Base-by-base conservation (phyloP, 2,888 invertebrate genomes). In the Diplolepis rosae region DNA sequence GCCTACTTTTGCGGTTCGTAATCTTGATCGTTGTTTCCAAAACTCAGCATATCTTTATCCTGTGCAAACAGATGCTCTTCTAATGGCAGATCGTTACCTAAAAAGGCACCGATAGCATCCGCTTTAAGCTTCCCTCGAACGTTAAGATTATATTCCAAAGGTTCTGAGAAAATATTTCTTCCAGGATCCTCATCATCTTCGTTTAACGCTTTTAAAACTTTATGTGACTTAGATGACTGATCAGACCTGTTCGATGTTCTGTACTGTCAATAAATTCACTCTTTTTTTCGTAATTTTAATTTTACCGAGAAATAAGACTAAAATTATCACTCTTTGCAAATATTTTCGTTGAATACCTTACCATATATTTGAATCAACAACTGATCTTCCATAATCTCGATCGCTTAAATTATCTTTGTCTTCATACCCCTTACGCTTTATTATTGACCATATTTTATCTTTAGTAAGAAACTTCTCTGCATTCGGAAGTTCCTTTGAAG, bases 71-170 rank as follows among this genome's bases (percentile, higher is more conserved):
- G 61, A 35, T 35, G 35, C 35, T 61, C 39, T 66, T 22, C 72
- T 70, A 27, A 73, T 32, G 75, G 78, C 7, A 65, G 66, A 5
- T 69, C 32, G 9, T 74, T 67, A 9, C 71, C 50, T 0, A 79
- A 67, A 27, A 79, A 42, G 48, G 69, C 71, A 22, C 71, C 74
- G 13, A 74, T 66, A 18, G 52, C 27, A 2, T 66, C 61, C 1
- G 71, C 42, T 24, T 77, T 66, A 5, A 68, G 11, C 5, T 54
- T 65, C 15, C 68, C 61, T 0, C 48, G 73, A 51, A 65, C 50
- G 4, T 56, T 73, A 5, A 71, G 50, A 6, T 70, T 35, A 28
- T 75, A 75, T 15, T 77, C 70, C 2, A 72, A 22, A 9, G 74
- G 72, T n/a, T 71, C 73, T 5, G 35, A 32, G 32, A 71, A 45